Evolutionary conservation across 2,797 vertebrate genomes (phyloP).

Genomic region (Acrossocheilus wenchowensis): DNA sequence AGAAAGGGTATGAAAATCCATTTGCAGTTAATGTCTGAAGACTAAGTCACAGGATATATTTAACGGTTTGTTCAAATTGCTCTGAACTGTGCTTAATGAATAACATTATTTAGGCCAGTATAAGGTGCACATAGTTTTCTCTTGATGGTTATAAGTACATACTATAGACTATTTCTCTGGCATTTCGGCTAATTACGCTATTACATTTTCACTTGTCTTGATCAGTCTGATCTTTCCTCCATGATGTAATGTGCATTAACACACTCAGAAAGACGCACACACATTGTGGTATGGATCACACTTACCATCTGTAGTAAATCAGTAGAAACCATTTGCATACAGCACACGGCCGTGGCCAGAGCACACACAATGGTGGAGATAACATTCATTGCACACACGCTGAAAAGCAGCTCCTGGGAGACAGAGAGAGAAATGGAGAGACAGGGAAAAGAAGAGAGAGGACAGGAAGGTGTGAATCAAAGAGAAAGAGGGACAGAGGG

Average conservation of each 20-base stretch:
- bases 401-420: slow-evolving; percentile 94
- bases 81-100: slow-evolving; percentile 3
- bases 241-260: slow-evolving; percentile 44
- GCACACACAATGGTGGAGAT: slow-evolving; percentile 98
- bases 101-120: not conserved
- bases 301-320: slow-evolving; percentile 98
- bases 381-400: slow-evolving; percentile 96
- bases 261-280: slow-evolving; percentile 20
- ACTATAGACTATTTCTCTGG: not conserved
- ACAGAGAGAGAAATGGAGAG: slow-evolving; percentile 51
- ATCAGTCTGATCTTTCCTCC: slow-evolving; percentile 48
- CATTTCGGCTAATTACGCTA: not conserved
- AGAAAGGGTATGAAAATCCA: not conserved
- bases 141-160: not conserved
- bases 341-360: slow-evolving; percentile 97
- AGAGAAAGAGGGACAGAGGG: slow-evolving; percentile 29
- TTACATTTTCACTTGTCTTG: slow-evolving; percentile 56
- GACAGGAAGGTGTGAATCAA: slow-evolving; percentile 48
- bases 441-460: slow-evolving; percentile 59
- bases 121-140: not conserved
- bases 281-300: slow-evolving; percentile 55
- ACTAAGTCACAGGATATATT: not conserved
- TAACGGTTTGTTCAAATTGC: not conserved
- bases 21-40: not conserved
- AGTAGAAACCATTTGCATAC: slow-evolving; percentile 99